phyloP scores from a whole-genome alignment of 2,113 vertebrate species.

The Malurus melanocephalus region DNA sequence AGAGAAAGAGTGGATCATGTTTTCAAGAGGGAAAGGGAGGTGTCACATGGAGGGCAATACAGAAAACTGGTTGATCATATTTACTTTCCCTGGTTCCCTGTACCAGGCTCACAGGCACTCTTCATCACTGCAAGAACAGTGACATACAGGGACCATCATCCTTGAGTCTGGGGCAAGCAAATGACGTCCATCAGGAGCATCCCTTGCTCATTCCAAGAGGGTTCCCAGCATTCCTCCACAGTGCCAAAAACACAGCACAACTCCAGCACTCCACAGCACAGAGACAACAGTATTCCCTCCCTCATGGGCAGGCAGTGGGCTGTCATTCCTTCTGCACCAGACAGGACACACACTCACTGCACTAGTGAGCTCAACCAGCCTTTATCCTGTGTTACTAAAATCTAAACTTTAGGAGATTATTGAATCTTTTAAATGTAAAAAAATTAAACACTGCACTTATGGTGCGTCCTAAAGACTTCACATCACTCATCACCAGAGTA shows the following conservation, averaged over 20 bases:
- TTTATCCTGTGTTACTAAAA: neutral
- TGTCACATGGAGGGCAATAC: neutral
- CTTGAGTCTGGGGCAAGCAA: neutral
- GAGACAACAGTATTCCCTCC: neutral
- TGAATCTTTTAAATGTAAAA: neutral
- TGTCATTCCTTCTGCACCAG: neutral
- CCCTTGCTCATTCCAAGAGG: neutral
- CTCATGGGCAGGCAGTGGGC: neutral
- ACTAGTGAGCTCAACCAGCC: neutral
- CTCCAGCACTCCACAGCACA: neutral
- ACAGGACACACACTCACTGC: fast-evolving
- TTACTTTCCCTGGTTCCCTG: neutral
- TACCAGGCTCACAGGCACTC: neutral
- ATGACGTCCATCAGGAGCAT: neutral
- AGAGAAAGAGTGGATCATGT: neutral
- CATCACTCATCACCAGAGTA: neutral
- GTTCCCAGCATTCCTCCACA: neutral
- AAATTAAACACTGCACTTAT: neutral
- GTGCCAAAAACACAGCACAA: neutral
- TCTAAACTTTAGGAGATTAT: neutral
- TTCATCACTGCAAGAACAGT: neutral
- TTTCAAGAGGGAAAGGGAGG: fast-evolving
- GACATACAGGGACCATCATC: neutral
- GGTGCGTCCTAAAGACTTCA: neutral
- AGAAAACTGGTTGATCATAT: neutral